Conservation (phyloP, 2,113 vertebrate genomes). For the Cyrtonyx montezumae region DNA sequence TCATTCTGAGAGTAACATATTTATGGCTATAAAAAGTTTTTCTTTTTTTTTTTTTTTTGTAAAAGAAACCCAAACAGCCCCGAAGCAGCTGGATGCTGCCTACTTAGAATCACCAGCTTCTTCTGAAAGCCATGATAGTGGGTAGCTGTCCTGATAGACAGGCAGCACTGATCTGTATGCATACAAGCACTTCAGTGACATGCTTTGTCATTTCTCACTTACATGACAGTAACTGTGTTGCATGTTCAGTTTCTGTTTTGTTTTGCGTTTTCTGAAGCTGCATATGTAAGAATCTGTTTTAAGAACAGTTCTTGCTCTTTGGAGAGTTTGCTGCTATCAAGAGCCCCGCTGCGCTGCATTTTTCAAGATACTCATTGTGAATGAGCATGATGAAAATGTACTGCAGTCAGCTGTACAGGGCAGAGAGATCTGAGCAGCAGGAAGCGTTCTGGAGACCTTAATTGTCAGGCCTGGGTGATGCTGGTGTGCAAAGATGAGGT, state of each 20-base stretch:
- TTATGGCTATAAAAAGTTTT: not conserved
- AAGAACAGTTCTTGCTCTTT: not conserved
- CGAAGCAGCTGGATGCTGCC: not conserved
- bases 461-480: not conserved
- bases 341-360: not conserved
- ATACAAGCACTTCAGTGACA: not conserved
- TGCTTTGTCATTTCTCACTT: not conserved
- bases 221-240: not conserved
- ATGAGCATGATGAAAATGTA: not conserved
- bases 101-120: not conserved
- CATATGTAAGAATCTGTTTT: not conserved
- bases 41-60: too few relatives aligned
- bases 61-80: not conserved
- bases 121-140: not conserved
- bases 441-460: conserved; percentile 24
- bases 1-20: conserved; percentile 13
- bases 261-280: not conserved
- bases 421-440: not conserved
- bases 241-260: not conserved
- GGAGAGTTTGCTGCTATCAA: not conserved
- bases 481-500: conserved; percentile 64
- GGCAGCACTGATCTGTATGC: not conserved
- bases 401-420: not conserved
- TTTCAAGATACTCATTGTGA: not conserved
- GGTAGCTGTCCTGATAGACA: not conserved